Conservation (phyloP, 2,113 vertebrate genomes). For the Syrmaticus mikado region DNA sequence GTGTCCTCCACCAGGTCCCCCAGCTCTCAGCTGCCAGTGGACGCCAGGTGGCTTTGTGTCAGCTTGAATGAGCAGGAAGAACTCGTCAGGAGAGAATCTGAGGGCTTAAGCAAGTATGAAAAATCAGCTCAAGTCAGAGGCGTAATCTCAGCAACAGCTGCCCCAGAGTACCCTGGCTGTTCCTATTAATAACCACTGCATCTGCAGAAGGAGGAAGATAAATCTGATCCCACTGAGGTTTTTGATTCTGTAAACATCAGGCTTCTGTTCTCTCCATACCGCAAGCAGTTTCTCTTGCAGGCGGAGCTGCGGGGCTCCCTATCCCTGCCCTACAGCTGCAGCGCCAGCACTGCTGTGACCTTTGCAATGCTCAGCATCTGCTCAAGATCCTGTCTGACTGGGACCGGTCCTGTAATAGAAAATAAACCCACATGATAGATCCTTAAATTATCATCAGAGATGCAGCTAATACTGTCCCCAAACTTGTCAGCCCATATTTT, state of each 20-base stretch:
- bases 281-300: neutral
- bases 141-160: conserved; percentile 11
- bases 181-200: conserved; percentile 45
- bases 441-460: neutral
- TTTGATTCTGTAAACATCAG: conserved; percentile 20
- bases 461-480: neutral
- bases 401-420: neutral
- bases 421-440: neutral
- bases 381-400: neutral
- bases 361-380: neutral
- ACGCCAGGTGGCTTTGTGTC: neutral
- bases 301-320: neutral
- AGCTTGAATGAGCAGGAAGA: neutral
- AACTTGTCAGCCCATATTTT: neutral
- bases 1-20: neutral
- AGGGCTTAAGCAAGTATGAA: neutral
- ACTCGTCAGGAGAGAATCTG: neutral
- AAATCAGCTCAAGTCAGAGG: neutral
- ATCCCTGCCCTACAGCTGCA: neutral
- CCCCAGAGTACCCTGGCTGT: neutral
- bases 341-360: fast-evolving
- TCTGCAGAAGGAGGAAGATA: conserved; percentile 18
- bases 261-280: neutral
- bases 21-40: neutral
- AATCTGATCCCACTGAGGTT: neutral